These are phyloP conservation scores for Eubasilissa regina DNA, from an alignment of 1,140 invertebrate genomes.

Conservation along the genomic window DNA sequence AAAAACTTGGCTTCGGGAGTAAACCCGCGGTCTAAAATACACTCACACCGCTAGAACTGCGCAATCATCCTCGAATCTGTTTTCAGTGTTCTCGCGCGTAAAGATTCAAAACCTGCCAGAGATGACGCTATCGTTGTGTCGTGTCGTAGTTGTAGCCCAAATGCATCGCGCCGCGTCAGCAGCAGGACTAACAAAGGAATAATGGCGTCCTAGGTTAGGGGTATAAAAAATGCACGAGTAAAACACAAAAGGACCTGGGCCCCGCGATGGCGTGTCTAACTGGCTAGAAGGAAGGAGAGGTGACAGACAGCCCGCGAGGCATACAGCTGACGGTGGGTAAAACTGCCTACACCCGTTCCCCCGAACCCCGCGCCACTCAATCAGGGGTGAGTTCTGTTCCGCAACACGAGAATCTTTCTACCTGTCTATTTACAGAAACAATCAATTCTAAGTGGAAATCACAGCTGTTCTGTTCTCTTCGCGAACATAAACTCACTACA, in stretches of 20 bases:
- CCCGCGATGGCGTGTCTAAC: slow-evolving; percentile 31
- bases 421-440: no score
- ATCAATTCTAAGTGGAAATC: no score
- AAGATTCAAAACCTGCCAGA: background rate
- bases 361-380: no score
- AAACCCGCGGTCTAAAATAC: no score
- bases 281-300: slow-evolving; percentile 16
- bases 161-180: background rate
- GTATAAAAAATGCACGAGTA: slow-evolving; percentile 43
- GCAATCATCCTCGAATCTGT: no score
- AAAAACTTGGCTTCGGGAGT: no score
- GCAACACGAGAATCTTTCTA: background rate
- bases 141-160: background rate
- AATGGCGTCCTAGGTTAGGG: slow-evolving; percentile 13
- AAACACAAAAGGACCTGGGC: slow-evolving; percentile 28
- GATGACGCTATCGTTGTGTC: background rate
- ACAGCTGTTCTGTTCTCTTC: no score
- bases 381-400: slow-evolving; percentile 4
- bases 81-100: no score
- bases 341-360: no score
- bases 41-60: no score
- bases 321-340: slow-evolving; percentile 15
- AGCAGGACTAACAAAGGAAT: slow-evolving; percentile 22
- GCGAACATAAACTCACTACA: no score
- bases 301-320: background rate